These are phyloP conservation scores for Mactra quadrangularis DNA, from an alignment of 1,140 invertebrate genomes.

Conservation along the genomic window DNA sequence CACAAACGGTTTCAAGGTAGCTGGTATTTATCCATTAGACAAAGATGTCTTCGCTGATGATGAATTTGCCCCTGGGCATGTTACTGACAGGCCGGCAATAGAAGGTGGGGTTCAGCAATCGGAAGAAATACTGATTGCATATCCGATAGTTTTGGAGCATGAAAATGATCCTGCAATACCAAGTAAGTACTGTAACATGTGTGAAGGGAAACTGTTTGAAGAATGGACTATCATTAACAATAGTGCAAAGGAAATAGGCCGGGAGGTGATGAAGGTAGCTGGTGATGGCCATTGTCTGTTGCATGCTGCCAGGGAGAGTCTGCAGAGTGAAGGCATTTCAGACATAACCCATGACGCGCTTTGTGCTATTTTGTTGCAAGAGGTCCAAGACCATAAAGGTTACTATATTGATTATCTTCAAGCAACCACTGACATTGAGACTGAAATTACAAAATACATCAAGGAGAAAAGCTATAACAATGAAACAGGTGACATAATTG, in stretches of 20 bases:
- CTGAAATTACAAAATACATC: conserved; percentile 6
- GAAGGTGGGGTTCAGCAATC: too few relatives aligned
- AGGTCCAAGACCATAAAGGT: background rate
- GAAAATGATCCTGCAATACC: too few relatives aligned
- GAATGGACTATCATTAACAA: background rate
- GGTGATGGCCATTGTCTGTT: conserved; percentile 12
- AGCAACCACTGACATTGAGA: background rate
- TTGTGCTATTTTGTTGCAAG: background rate
- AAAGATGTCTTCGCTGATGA: background rate
- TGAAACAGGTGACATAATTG: background rate
- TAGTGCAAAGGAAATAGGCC: background rate
- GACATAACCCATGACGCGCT: background rate
- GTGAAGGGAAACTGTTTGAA: background rate
- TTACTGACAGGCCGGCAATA: background rate
- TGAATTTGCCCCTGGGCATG: conserved; percentile 16
- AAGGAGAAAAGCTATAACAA: conserved; percentile 11
- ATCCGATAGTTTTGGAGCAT: too few relatives aligned
- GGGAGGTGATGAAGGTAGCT: background rate
- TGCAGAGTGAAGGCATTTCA: background rate
- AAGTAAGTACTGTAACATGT: too few relatives aligned
- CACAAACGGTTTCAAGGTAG: conserved; percentile 40
- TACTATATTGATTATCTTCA: background rate
- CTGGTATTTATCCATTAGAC: conserved; percentile 18
- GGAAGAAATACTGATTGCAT: too few relatives aligned
- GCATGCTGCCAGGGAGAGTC: conserved; percentile 5